Base-by-base conservation (phyloP, 2,113 vertebrate species). In the Hyperoodon ampullatus region DNA sequence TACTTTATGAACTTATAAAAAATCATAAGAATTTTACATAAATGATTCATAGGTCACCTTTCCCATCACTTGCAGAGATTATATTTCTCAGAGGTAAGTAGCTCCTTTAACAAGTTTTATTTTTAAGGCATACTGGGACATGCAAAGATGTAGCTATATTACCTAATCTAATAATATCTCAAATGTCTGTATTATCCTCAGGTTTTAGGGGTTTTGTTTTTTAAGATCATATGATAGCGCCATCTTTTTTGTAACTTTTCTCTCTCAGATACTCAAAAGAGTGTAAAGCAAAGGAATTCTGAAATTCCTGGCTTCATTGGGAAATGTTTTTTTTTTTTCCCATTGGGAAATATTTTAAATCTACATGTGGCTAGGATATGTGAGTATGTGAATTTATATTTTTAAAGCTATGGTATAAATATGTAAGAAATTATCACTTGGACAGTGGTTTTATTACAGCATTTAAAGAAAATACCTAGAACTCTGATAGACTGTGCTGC, bases 11-110 rank as follows among this genome's bases (percentile, higher is more conserved):
- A 71, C 8, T 13, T 84, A 83, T n/a, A 39, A 91, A 93, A 84
- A 96, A 96, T 23, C 47, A 63, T 93, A 72, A 94, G 68, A 97
- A 97, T 89, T 93, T 92, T 94, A 90, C 86, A 91, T 95, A 87
- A 78, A 0, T 98, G 96, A 98, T 94, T 97, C 94, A 93, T 60
- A 94, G 88, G 58, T 89, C 3, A 74, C 78, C 93, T 95, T 97
- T 96, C 80, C 90, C 80, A 68, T 68, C 88, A 97, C 92, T 96
- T 82, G 78, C 97, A 71, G 93, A 96, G 53, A 92, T 92, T 55
- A 66, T 90, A 65, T 93, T 97, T 84, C 39, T 95, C 60, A 96
- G 84, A 97, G 97, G 24, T 83, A 93, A 88, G 47, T 15, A 83
- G 42, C 33, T 92, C 80, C 94, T 97, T 94, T 94, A 94, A 95